Evolutionary conservation across 2,888 invertebrate species (phyloP).

Genomic region (Drosophila paucipuncta): DNA sequence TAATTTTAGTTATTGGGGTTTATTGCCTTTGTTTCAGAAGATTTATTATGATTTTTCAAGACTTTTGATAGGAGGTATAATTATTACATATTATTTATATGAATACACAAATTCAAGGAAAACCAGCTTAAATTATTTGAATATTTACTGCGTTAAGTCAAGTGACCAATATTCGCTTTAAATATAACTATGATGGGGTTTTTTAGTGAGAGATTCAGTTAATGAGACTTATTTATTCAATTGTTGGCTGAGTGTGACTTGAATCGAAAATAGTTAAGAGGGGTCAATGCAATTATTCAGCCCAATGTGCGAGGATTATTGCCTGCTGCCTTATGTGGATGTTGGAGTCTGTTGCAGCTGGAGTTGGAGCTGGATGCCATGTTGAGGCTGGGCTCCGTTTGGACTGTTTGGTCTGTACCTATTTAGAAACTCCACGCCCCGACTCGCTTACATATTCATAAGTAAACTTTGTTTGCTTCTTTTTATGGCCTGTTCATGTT

Average conservation of each 20-base stretch:
- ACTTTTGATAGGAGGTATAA: not conserved
- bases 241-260: not conserved
- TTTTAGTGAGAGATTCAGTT: not conserved
- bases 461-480: slow-evolving; percentile 52
- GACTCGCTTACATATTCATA: slow-evolving; percentile 75
- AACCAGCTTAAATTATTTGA: not conserved
- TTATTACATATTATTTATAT: not conserved
- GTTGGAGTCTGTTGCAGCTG: slow-evolving; percentile 19
- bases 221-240: not conserved
- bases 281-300: not conserved
- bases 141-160: not conserved
- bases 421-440: slow-evolving; percentile 66
- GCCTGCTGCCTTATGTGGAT: slow-evolving; percentile 38
- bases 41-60: not conserved
- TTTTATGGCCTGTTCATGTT: slow-evolving; percentile 66
- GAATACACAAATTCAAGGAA: not conserved
- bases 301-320: slow-evolving; percentile 51
- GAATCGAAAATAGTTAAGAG: not conserved
- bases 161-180: not conserved
- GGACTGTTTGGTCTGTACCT: slow-evolving; percentile 33
- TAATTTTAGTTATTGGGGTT: not conserved
- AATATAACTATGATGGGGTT: not conserved
- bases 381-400: slow-evolving; percentile 17
- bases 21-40: not conserved
- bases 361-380: not conserved